Conservation (phyloP, 2,888 invertebrate genomes). For the Ormyrus nitidulus region DNA sequence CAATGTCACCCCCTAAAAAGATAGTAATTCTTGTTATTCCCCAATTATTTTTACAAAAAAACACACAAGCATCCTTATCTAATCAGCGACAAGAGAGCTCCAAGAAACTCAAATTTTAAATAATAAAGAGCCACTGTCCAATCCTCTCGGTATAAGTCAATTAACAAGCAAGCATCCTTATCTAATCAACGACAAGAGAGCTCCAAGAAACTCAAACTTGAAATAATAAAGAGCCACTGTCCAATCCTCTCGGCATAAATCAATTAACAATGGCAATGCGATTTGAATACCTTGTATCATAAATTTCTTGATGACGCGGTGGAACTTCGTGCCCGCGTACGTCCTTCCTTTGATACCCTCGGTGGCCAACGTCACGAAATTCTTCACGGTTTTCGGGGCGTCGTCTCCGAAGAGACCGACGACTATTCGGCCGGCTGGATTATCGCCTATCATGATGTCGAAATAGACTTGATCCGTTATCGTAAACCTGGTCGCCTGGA, state of each 20-base stretch:
- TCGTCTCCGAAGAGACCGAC: constrained; percentile 93
- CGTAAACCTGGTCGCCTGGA: constrained; percentile 80
- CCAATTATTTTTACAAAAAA: too few relatives aligned
- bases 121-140: too few relatives aligned
- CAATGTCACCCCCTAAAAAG: constrained; percentile 87
- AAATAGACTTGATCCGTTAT: constrained; percentile 90
- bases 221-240: too few relatives aligned
- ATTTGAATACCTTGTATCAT: constrained; percentile 88
- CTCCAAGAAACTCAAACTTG: too few relatives aligned
- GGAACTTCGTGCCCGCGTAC: constrained; percentile 88
- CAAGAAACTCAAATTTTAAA: too few relatives aligned
- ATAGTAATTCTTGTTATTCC: background rate
- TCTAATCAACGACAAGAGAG: too few relatives aligned
- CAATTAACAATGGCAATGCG: too few relatives aligned
- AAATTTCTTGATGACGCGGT: constrained; percentile 91
- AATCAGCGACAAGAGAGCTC: too few relatives aligned
- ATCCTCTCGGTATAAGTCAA: background rate
- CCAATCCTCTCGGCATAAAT: too few relatives aligned
- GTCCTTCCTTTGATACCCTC: constrained; percentile 85
- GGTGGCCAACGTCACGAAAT: constrained; percentile 89
- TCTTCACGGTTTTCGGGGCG: constrained; percentile 90
- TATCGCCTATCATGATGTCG: constrained; percentile 85
- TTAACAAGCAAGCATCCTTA: background rate
- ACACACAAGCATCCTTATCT: too few relatives aligned
- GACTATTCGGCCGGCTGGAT: constrained; percentile 85